Base-by-base conservation (phyloP, 2,888 invertebrate genomes). In the Anthophora plumipes region DNA sequence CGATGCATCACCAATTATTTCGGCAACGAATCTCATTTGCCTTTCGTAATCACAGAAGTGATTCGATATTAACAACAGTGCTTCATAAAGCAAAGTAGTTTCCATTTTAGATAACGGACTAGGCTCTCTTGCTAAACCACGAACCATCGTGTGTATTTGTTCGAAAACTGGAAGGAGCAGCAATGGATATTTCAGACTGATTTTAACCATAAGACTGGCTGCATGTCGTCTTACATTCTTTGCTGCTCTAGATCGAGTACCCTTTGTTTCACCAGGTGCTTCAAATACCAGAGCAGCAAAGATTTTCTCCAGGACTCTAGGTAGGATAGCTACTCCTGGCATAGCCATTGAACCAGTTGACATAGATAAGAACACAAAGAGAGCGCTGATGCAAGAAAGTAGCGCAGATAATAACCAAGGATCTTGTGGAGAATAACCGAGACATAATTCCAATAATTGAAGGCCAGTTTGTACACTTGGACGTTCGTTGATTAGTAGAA, bases 351-450 rank as follows among this genome's bases (percentile, higher is more conserved):
- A 97, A 88, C 97, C 97, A 52, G 97, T 97, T 0, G 97, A 97
- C 95, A 97, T 97, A 90, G 97, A 97, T 31, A 98, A 95, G 94
- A 98, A 98, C 41, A 98, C 97, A 92, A 98, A 98, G 2, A 98
- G 95, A 0, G 98, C 97, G 1, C 98, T 98, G 85, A 98, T 96
- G 93, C 98, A 97, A 0, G 98, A 98, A n/a, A 99, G 94, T 73
- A 98, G 93, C 66, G 97, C 95, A 0, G 98, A 98, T 37, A 97
- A 94, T 68, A 98, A 95, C 82, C 97, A 94, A 1, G 98, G 97
- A 94, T 98, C 97, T 72, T 94, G 95, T 0, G 97, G 97, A 76
- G 96, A 95, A 90, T 96, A 95, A 43, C 95, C 95, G 72, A 98
- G 94, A 91, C 98, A 98, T 86, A 97, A 94, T 92, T 97, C 96